A percentile compares a stretch with the other conserved stretches of the same genome.
Evolutionary conservation across 53 echinoderm and acorn worm species (phyloP).

Genomic region (Crossaster papposus): DNA sequence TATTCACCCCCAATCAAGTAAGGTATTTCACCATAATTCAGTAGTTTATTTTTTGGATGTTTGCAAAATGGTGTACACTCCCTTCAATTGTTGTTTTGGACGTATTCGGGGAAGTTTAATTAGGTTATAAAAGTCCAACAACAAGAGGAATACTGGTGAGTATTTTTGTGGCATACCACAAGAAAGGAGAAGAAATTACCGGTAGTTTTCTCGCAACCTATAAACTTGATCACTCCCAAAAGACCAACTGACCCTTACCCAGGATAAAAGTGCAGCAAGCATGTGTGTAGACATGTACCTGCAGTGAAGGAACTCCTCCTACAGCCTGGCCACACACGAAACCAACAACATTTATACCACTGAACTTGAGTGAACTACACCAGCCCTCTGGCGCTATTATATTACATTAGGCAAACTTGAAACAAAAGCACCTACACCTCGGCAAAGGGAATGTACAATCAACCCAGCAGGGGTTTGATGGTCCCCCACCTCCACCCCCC

Average conservation of each 20-base stretch:
- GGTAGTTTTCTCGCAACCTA: neutral
- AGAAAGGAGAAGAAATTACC: neutral
- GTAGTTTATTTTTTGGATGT: no score
- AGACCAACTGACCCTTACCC: neutral
- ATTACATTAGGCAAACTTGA: slow-evolving; percentile 58
- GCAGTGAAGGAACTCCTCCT: slow-evolving; percentile 2
- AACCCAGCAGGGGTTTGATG: slow-evolving; percentile 26
- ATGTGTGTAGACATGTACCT: slow-evolving; percentile 8
- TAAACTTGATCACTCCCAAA: slow-evolving; percentile 5
- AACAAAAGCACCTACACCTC: slow-evolving; percentile 57
- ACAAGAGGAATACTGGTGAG: neutral
- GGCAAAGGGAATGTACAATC: slow-evolving; percentile 8
- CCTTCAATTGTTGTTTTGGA: no score
- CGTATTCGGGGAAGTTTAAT: no score
- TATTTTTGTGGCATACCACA: neutral
- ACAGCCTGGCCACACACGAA: slow-evolving; percentile 42
- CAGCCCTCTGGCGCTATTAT: slow-evolving; percentile 42
- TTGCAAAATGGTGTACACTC: no score
- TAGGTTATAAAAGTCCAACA: neutral
- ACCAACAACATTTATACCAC: slow-evolving; percentile 46
- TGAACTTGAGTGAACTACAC: slow-evolving; percentile 62
- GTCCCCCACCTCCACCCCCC: neutral
- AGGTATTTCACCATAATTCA: no score
- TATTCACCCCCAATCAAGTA: no score
- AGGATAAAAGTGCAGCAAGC: neutral